Percentiles rank a stretch among this genome's conserved stretches.
Conservation (phyloP, 2,113 vertebrate genomes). For the Odocoileus hemionus region DNA sequence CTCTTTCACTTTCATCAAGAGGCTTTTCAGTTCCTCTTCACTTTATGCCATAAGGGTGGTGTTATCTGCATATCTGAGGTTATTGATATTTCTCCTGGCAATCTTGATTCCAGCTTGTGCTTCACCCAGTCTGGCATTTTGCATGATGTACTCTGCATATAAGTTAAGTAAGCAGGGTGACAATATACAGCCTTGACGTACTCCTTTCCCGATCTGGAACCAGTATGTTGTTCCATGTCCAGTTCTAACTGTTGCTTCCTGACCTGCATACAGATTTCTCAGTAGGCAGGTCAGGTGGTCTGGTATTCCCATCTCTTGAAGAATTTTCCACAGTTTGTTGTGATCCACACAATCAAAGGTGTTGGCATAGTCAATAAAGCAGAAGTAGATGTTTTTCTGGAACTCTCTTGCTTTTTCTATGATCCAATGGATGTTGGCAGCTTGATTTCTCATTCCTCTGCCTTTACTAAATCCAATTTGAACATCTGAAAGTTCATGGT, state of each 20-base stretch:
- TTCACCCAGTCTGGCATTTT: background rate
- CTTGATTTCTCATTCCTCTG: background rate
- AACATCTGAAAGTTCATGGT: background rate
- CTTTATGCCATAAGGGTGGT: background rate
- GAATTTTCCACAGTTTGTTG: background rate
- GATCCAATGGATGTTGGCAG: background rate
- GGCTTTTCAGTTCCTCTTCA: background rate
- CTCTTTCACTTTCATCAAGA: background rate
- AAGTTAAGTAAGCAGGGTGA: background rate
- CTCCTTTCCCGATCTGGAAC: background rate
- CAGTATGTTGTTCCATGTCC: background rate
- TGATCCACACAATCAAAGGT: background rate
- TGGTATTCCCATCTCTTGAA: background rate
- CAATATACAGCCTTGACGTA: background rate
- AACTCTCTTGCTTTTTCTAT: background rate
- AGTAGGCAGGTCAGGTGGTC: background rate
- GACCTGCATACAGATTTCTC: background rate
- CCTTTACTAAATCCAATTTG: background rate
- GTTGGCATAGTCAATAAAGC: background rate
- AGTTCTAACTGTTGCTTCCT: background rate
- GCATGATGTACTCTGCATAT: background rate
- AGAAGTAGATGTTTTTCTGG: background rate
- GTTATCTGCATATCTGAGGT: background rate
- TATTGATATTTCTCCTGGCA: background rate
- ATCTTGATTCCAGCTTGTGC: background rate